phyloP scores from a whole-genome alignment of 2,797 vertebrate species.

The Hylomyscus alleni region DNA sequence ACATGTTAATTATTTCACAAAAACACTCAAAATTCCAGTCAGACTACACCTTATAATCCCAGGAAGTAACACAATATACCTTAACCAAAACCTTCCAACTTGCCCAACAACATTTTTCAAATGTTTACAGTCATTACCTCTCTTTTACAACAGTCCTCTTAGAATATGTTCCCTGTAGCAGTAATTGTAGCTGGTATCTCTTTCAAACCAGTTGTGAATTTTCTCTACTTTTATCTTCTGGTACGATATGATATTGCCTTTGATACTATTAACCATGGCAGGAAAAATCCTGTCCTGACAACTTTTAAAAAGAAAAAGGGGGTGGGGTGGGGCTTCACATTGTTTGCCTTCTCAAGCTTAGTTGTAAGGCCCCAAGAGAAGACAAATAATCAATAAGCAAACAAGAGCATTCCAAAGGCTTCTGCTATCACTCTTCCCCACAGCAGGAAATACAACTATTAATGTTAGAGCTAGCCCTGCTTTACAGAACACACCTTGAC shows the following conservation, averaged over 20 bases:
- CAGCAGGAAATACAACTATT: slow-evolving; percentile 74
- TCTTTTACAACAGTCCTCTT: slow-evolving; percentile 31
- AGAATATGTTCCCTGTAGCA: background rate
- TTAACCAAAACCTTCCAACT: slow-evolving; percentile 46
- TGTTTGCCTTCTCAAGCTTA: slow-evolving; percentile 82
- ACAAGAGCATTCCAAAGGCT: slow-evolving; percentile 74
- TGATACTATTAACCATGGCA: slow-evolving; percentile 62
- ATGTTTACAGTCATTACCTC: slow-evolving; percentile 45
- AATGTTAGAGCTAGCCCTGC: background rate
- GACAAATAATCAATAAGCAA: slow-evolving; percentile 80
- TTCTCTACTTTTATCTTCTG: slow-evolving; percentile 77
- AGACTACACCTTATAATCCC: slow-evolving; percentile 46
- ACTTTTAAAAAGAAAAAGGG: slow-evolving; percentile 77
- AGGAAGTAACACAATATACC: slow-evolving; percentile 16
- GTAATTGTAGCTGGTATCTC: slow-evolving; percentile 23
- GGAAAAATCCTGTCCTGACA: slow-evolving; percentile 62
- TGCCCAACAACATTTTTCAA: slow-evolving; percentile 54
- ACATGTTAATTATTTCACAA: slow-evolving; percentile 63
- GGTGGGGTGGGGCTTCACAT: slow-evolving; percentile 10
- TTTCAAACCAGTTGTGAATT: slow-evolving; percentile 73
- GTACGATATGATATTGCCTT: slow-evolving; percentile 65
- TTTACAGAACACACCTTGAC: slow-evolving; percentile 49
- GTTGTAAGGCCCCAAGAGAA: slow-evolving; percentile 54
- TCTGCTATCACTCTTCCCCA: slow-evolving; percentile 63
- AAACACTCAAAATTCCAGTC: slow-evolving; percentile 61